Percentiles rank a stretch among this genome's conserved stretches.
phyloP scores from a whole-genome alignment of 2,797 vertebrate species.

The Pterois miles region DNA sequence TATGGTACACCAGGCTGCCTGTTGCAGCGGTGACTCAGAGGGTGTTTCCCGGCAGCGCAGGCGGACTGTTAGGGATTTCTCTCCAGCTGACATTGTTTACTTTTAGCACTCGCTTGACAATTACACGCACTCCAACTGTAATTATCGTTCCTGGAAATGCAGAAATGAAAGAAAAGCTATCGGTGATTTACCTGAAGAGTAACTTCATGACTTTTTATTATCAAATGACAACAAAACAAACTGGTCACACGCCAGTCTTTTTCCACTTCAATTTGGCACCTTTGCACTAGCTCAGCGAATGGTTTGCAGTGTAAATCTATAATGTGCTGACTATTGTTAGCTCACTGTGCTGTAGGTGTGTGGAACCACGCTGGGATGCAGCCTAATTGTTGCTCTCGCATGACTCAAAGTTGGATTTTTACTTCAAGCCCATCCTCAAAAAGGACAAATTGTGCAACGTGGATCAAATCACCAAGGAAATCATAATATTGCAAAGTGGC shows the following conservation, averaged over 20 bases:
- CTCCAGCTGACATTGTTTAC: constrained; percentile 62
- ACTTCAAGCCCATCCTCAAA: background rate
- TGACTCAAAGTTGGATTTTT: constrained; percentile 37
- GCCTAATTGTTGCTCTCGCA: background rate
- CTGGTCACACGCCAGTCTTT: background rate
- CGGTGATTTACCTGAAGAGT: constrained; percentile 27
- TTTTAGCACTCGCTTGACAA: constrained; percentile 11
- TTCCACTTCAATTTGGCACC: background rate
- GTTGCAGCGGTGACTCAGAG: constrained; percentile 61
- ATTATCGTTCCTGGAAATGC: constrained; percentile 28
- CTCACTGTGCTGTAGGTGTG: background rate
- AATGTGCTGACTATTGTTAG: background rate
- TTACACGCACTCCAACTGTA: background rate
- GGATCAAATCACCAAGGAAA: background rate
- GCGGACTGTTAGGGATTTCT: constrained; percentile 62
- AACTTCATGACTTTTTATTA: background rate
- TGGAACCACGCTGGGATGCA: background rate
- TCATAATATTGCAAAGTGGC: background rate
- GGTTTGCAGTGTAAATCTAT: background rate
- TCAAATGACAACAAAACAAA: constrained; percentile 28
- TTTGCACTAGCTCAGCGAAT: background rate
- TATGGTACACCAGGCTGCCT: background rate
- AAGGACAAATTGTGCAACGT: background rate
- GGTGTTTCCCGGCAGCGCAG: constrained; percentile 67
- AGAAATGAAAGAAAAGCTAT: constrained; percentile 38